Evolutionary conservation across 92 coral and sea anemone species (phyloP).

Genomic region (Paragorgia papillata): DNA sequence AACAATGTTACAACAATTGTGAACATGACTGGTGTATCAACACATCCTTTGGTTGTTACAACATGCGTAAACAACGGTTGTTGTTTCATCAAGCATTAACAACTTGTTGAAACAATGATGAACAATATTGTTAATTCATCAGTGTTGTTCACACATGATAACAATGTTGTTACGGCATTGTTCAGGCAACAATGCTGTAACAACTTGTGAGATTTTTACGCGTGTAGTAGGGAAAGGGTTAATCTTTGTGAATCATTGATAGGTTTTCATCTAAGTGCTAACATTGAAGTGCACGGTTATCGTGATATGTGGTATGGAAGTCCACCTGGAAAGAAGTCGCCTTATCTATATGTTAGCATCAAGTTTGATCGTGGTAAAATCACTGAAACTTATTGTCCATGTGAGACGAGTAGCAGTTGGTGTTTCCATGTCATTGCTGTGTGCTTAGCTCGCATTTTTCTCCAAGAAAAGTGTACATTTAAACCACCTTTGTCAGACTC

Average conservation of each 20-base stretch:
- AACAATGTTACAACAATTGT: too few species aligned
- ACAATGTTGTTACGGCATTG: too few species aligned
- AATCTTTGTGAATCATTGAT: background rate
- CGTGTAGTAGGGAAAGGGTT: too few species aligned
- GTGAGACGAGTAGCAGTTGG: constrained; percentile 74
- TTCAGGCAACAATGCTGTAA: too few species aligned
- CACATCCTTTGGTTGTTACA: too few species aligned
- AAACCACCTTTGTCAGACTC: constrained; percentile 89
- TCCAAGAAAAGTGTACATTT: constrained; percentile 41
- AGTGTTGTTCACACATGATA: too few species aligned
- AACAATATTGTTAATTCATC: too few species aligned
- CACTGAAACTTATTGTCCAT: constrained; percentile 84
- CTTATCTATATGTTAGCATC: constrained; percentile 63
- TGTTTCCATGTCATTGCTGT: constrained; percentile 85
- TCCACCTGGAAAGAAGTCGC: constrained; percentile 41
- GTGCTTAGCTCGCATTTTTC: constrained; percentile 67
- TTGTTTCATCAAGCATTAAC: too few species aligned
- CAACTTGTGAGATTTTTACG: too few species aligned
- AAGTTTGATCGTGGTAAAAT: constrained; percentile 96
- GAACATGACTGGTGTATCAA: too few species aligned
- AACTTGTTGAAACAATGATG: too few species aligned
- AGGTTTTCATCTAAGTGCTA: constrained; percentile 97
- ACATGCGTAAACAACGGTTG: too few species aligned
- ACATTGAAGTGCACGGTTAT: constrained; percentile 54
- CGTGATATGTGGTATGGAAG: constrained; percentile 34